Base-by-base conservation (phyloP, 2,113 vertebrate genomes). In the Aviceda subcristata region DNA sequence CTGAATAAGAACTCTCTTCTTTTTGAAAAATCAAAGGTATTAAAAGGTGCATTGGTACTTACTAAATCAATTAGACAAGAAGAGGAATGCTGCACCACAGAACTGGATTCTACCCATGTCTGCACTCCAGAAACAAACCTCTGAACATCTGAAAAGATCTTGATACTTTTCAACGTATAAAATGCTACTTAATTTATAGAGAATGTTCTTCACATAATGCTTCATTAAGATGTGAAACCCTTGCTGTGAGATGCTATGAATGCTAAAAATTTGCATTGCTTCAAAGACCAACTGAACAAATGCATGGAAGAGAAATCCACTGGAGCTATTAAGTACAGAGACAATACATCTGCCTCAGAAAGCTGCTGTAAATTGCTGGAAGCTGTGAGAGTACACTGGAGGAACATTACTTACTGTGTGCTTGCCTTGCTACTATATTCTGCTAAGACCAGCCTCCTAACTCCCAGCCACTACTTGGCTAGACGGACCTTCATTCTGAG, bases 211-310 rank as follows among this genome's bases (percentile, higher is more conserved):
- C 46, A 89, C 29, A 75, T 55, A 81, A 63, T 59, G 55, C 41
- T 89, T 91, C 69, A 78, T 94, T 94, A 94, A 68, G 84, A 96
- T 60, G 73, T 75, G 84, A 87, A 92, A 89, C 30, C 12, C 93
- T 72, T 60, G 64, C 86, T 91, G 72, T 59, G 73, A 94, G 41
- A 96, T 59, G 60, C 51, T 68, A 81, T 13, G 43, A 91, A 95
- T 48, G 51, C 64, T 81, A 71, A 92, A 95, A 91, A 81, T 78
- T 51, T 68, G 46, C 84, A 72, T 32, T 81, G 69, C 60, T 97
- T 94, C 76, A 81, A 94, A 95, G 68, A 77, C 32, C n/a, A 87
- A 36, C 8, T 67, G 79, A 91, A 72, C 11, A 91, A 96, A 81
- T 6, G 34, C n/a, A 75, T 12, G 18, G 60, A 85, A 92, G 26